These are phyloP conservation scores for Stomatorhinus walkeri DNA, from an alignment of 2,797 vertebrate genomes.

Conservation along the genomic window DNA sequence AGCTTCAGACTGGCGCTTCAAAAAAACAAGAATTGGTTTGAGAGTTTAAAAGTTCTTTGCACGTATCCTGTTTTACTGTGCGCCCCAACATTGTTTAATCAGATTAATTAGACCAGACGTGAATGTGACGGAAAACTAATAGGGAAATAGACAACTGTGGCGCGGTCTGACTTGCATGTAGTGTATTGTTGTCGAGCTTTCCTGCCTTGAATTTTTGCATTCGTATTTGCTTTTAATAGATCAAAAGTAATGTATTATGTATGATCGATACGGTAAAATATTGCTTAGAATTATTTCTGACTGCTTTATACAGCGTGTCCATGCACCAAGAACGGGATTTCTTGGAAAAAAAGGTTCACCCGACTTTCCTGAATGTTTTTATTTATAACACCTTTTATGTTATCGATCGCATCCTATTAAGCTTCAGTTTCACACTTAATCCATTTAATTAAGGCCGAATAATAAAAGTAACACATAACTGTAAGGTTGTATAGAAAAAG, in stretches of 20 bases:
- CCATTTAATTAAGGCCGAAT: slow-evolving; percentile 69
- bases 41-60: neutral
- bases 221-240: neutral
- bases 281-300: neutral
- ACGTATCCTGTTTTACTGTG: neutral
- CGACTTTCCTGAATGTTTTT: neutral
- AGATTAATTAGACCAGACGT: neutral
- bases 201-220: neutral
- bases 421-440: neutral
- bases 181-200: neutral
- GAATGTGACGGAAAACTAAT: slow-evolving; percentile 35
- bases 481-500: slow-evolving; percentile 45
- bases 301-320: neutral
- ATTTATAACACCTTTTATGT: neutral
- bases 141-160: slow-evolving; percentile 40
- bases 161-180: neutral
- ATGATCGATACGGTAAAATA: neutral
- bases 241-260: neutral
- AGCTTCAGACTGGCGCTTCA: neutral
- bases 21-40: neutral
- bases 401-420: neutral
- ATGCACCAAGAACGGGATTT: neutral
- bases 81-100: neutral
- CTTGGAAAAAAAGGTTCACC: neutral
- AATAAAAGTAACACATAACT: slow-evolving; percentile 63